Percentiles rank a stretch among this genome's conserved stretches.
Evolutionary conservation across 2,797 vertebrate genomes (phyloP).

Genomic region (Tiaroga cobitis): DNA sequence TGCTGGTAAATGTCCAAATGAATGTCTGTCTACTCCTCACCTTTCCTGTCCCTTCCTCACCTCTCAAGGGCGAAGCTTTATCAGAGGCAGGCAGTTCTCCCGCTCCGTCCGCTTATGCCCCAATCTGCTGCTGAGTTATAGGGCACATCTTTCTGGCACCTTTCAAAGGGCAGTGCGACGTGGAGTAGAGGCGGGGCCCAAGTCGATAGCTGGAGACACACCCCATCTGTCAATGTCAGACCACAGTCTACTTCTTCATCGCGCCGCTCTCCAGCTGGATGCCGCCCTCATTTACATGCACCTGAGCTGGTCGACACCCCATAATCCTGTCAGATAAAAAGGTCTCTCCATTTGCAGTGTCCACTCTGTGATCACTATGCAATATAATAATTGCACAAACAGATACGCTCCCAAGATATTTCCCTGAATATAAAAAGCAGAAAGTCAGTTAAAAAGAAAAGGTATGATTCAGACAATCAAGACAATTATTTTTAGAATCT

Average conservation of each 20-base stretch:
- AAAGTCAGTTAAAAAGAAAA: not conserved
- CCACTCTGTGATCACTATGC: not conserved
- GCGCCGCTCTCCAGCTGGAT: slow-evolving; percentile 50
- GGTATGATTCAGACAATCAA: not conserved
- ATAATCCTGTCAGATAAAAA: slow-evolving; percentile 22
- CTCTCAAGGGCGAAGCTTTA: slow-evolving; percentile 77
- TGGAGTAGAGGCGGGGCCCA: slow-evolving; percentile 62
- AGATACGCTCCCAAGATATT: not conserved
- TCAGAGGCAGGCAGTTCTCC: slow-evolving; percentile 67
- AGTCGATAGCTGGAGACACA: slow-evolving; percentile 69
- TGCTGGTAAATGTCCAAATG: slow-evolving; percentile 45
- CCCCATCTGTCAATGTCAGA: slow-evolving; percentile 78
- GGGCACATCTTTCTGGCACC: slow-evolving; percentile 65
- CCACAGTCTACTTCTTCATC: slow-evolving; percentile 48
- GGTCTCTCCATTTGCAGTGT: slow-evolving; percentile 6
- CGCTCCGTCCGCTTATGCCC: slow-evolving; percentile 57
- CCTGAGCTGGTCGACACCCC: slow-evolving; percentile 17
- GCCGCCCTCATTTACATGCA: slow-evolving; percentile 27
- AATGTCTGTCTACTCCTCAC: slow-evolving; percentile 35
- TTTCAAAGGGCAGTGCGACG: slow-evolving; percentile 73
- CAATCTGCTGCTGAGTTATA: slow-evolving; percentile 72
- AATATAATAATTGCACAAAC: slow-evolving; percentile 4
- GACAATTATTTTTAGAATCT: slow-evolving; percentile 12
- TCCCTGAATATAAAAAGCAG: not conserved
- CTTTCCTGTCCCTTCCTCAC: slow-evolving; percentile 68